A percentile compares a stretch with the other conserved stretches of the same genome.
These are phyloP conservation scores for Coelopa pilipes DNA, from an alignment of 2,888 invertebrate genomes.

Conservation along the genomic window DNA sequence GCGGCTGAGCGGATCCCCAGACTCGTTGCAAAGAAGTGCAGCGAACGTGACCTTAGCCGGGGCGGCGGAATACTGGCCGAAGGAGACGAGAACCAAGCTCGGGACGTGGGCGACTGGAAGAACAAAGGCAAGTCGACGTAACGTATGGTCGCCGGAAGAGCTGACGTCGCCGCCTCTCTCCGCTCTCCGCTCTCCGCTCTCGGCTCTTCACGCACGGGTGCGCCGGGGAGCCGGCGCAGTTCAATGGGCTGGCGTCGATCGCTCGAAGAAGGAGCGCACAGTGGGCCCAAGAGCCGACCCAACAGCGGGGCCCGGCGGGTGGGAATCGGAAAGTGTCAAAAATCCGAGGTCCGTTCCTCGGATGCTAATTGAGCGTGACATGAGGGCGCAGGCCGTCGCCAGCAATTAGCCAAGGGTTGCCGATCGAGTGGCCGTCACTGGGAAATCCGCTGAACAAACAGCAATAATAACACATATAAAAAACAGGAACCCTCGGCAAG, in stretches of 20 bases:
- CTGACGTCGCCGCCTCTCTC: too few relatives aligned
- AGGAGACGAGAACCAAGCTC: not conserved
- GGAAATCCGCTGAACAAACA: not conserved
- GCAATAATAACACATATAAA: not conserved
- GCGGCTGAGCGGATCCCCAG: not conserved
- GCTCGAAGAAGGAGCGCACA: not conserved
- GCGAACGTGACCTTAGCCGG: constrained; percentile 10
- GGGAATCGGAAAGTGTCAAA: not conserved
- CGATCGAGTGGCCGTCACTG: constrained; percentile 1
- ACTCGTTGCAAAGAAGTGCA: not conserved
- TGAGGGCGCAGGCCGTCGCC: not conserved
- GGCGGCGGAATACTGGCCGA: not conserved
- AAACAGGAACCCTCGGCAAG: too few relatives aligned
- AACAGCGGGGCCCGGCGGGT: too few relatives aligned
- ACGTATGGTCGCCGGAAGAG: too few relatives aligned
- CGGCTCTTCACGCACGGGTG: too few relatives aligned
- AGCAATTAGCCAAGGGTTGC: constrained; percentile 27
- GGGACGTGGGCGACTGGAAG: not conserved
- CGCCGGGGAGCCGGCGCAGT: too few relatives aligned
- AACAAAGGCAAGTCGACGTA: not conserved
- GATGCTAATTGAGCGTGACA: constrained; percentile 28
- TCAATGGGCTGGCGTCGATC: too few relatives aligned
- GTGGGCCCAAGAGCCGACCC: not conserved
- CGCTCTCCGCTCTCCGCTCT: too few relatives aligned
- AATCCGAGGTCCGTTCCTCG: not conserved